These are phyloP conservation scores for Thecophora atra DNA, from an alignment of 2,888 invertebrate genomes.

Conservation along the genomic window DNA sequence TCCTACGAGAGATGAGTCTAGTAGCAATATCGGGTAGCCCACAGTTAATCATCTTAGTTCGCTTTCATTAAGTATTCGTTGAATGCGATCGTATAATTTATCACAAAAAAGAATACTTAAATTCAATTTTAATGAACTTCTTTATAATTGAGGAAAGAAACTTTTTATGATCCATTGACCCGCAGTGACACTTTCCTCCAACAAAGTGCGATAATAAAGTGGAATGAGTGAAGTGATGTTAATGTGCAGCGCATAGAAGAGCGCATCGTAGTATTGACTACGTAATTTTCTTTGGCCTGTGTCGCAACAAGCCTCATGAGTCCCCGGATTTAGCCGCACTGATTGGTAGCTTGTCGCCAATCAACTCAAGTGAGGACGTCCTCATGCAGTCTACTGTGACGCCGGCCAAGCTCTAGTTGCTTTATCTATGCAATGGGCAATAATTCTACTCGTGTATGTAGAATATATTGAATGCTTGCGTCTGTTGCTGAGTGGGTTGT, in stretches of 20 bases:
- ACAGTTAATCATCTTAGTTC: too few species aligned
- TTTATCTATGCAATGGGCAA: slow-evolving; percentile 6
- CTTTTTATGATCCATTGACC: slow-evolving; percentile 49
- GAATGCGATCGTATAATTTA: slow-evolving; percentile 4
- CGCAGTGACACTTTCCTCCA: slow-evolving; percentile 46
- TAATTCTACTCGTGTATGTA: not conserved
- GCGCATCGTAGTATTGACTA: not conserved
- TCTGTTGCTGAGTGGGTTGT: not conserved
- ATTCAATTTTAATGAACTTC: slow-evolving; percentile 35
- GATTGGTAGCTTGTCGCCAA: too few species aligned
- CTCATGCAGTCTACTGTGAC: not conserved
- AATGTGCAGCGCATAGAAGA: not conserved
- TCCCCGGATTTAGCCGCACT: too few species aligned
- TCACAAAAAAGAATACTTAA: slow-evolving; percentile 20
- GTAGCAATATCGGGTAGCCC: too few species aligned
- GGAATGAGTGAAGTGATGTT: not conserved
- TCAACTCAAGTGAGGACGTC: too few species aligned
- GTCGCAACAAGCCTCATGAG: not conserved
- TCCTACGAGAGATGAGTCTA: too few species aligned
- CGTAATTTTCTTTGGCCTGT: not conserved
- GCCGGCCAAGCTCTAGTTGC: not conserved
- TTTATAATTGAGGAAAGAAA: slow-evolving; percentile 34
- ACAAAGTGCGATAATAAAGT: slow-evolving; percentile 22
- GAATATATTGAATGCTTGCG: too few species aligned
- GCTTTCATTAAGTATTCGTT: not conserved